Conservation (phyloP, 2,888 invertebrate species). For the Nysson spinosus region DNA sequence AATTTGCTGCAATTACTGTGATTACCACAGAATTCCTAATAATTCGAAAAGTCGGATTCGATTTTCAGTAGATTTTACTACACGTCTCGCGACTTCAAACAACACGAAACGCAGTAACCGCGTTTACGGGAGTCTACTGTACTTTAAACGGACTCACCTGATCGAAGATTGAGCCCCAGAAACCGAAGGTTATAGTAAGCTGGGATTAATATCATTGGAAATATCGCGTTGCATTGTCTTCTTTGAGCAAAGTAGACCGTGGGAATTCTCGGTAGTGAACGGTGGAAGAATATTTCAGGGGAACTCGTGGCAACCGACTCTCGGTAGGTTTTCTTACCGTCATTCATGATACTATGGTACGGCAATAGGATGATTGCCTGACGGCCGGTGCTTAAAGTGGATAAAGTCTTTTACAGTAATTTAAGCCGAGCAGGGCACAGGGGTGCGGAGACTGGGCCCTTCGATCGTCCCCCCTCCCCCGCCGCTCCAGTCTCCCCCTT, state of each 20-base stretch:
- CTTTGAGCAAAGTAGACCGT: constrained; percentile 51
- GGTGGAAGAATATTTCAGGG: constrained; percentile 64
- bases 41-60: too few relatives aligned
- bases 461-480: too few relatives aligned
- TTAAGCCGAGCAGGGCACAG: constrained; percentile 68
- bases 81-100: too few relatives aligned
- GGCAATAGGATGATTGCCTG: constrained; percentile 74
- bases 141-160: too few relatives aligned
- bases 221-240: constrained; percentile 40
- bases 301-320: constrained; percentile 63
- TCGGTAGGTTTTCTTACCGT: constrained; percentile 71
- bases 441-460: constrained; percentile 45
- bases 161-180: too few relatives aligned
- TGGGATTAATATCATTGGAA: constrained; percentile 32
- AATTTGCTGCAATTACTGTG: too few relatives aligned
- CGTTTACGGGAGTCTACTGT: too few relatives aligned
- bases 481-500: too few relatives aligned
- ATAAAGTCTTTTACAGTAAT: constrained; percentile 73
- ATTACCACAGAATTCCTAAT: too few relatives aligned
- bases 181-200: too few relatives aligned
- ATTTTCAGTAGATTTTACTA: too few relatives aligned
- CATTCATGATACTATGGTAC: constrained; percentile 70
- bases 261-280: constrained; percentile 53
- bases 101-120: too few relatives aligned
- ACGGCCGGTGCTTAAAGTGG: constrained; percentile 73